phyloP scores from a whole-genome alignment of 2,113 vertebrate species.

The Channa argus region DNA sequence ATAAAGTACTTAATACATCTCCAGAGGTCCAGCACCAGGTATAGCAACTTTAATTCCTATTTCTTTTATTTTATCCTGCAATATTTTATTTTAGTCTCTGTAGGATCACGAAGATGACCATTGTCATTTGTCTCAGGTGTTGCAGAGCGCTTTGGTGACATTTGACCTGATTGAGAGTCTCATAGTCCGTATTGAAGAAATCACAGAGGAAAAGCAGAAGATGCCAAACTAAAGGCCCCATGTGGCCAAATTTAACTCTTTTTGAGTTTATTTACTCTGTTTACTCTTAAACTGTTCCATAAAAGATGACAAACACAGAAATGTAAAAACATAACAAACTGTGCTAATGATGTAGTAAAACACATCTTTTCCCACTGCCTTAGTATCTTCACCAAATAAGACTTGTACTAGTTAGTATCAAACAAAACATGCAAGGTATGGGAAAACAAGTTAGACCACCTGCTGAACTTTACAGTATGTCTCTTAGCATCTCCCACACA shows the following conservation, averaged over 20 bases:
- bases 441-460: neutral
- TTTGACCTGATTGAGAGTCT: conserved; percentile 98
- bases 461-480: conserved; percentile 63
- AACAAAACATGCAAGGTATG: conserved; percentile 13
- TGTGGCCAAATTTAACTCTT: neutral
- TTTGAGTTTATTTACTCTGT: conserved; percentile 18
- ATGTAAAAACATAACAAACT: conserved; percentile 4
- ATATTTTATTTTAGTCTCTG: neutral
- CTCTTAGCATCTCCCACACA: conserved; percentile 88
- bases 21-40: conserved; percentile 91
- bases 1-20: conserved; percentile 85
- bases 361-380: neutral
- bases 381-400: neutral
- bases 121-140: conserved; percentile 82
- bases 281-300: neutral
- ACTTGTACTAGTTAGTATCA: neutral
- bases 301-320: neutral
- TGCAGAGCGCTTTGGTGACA: conserved; percentile 93
- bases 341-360: neutral
- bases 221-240: neutral
- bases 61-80: neutral
- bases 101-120: neutral
- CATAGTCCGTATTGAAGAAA: conserved; percentile 90
- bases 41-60: conserved; percentile 7
- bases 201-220: conserved; percentile 87